Percentiles rank a stretch among this genome's conserved stretches.
Conservation (phyloP, 1,140 invertebrate genomes). For the Andrena cerasifolii region DNA sequence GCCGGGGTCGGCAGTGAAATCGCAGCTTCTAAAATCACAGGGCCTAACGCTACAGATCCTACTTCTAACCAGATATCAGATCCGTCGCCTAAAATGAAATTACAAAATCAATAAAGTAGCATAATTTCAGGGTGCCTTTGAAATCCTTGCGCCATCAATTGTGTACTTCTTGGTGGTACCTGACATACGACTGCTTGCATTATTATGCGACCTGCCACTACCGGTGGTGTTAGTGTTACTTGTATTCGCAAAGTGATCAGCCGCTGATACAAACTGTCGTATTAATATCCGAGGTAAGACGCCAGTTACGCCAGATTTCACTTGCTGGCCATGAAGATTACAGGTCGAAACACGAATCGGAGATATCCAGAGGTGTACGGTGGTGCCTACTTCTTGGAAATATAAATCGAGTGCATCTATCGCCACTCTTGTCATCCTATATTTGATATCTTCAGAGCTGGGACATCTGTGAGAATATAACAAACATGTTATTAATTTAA, state of each 20-base stretch:
- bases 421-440: slow-evolving; percentile 94
- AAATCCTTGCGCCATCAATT: not conserved
- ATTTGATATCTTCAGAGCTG: slow-evolving; percentile 95
- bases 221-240: slow-evolving; percentile 85
- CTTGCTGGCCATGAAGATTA: slow-evolving; percentile 95
- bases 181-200: slow-evolving; percentile 76
- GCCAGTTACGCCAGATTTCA: slow-evolving; percentile 94
- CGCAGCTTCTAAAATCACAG: slow-evolving; percentile 96
- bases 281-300: slow-evolving; percentile 91
- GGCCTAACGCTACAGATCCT: slow-evolving; percentile 94
- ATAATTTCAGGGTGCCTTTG: no score
- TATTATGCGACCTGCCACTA: slow-evolving; percentile 82
- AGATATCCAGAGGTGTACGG: slow-evolving; percentile 93
- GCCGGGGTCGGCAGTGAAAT: slow-evolving; percentile 90
- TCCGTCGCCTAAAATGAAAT: slow-evolving; percentile 75
- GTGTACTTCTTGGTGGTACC: slow-evolving; percentile 56
- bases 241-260: slow-evolving; percentile 78
- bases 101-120: not conserved
- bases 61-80: slow-evolving; percentile 95
- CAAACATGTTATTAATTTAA: not conserved
- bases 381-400: slow-evolving; percentile 93
- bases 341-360: slow-evolving; percentile 95
- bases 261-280: slow-evolving; percentile 87
- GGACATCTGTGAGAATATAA: slow-evolving; percentile 85
- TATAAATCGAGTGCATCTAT: slow-evolving; percentile 96